Percentiles rank a stretch among this genome's conserved stretches.
phyloP scores from a whole-genome alignment of 2,797 vertebrate genomes.

The Corythornis leucogaster region DNA sequence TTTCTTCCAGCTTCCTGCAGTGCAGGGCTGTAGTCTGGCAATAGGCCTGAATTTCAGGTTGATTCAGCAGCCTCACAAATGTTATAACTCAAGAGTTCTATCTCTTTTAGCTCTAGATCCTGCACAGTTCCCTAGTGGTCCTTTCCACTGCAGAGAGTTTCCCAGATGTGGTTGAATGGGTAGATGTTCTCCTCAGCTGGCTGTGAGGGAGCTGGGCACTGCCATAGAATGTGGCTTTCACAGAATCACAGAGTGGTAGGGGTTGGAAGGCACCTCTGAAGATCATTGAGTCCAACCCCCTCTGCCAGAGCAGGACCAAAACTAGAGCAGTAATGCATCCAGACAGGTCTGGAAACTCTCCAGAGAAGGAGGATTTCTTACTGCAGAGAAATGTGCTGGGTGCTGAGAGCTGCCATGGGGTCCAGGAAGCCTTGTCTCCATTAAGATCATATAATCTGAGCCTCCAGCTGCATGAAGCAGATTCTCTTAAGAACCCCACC shows the following conservation, averaged over 20 bases:
- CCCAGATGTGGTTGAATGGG: background rate
- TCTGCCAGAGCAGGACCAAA: no score
- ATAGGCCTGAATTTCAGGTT: background rate
- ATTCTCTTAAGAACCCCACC: background rate
- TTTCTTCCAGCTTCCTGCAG: background rate
- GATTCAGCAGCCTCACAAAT: background rate
- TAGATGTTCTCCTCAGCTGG: background rate
- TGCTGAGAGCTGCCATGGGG: background rate
- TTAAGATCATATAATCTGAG: background rate
- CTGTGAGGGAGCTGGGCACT: background rate
- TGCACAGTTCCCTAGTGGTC: background rate
- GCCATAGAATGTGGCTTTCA: rapidly evolving
- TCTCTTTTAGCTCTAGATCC: background rate
- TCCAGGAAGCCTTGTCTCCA: background rate
- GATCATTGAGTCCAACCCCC: no score
- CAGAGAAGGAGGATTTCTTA: no score
- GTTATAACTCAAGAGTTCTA: background rate
- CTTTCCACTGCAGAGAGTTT: background rate
- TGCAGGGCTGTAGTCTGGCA: background rate
- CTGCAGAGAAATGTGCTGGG: background rate
- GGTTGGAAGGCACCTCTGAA: no score
- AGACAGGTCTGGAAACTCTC: no score
- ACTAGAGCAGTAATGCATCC: no score
- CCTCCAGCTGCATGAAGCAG: background rate
- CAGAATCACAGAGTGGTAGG: no score